phyloP scores from a whole-genome alignment of 2,888 invertebrate species.

The Gandaritis pyraliata region DNA sequence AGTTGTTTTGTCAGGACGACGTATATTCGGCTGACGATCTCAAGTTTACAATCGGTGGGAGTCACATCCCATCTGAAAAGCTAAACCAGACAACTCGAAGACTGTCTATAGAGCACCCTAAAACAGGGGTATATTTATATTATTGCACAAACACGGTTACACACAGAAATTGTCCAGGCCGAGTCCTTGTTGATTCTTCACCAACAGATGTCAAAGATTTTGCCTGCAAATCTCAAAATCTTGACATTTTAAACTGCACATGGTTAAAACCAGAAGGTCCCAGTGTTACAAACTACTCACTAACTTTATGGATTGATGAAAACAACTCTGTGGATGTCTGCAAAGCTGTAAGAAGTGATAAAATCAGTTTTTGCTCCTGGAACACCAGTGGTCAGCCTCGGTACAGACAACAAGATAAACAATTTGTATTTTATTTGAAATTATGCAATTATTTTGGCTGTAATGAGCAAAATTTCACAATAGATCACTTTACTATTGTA shows the following conservation, averaged over 20 bases:
- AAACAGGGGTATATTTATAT: constrained; percentile 79
- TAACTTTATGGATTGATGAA: constrained; percentile 61
- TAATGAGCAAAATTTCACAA: constrained; percentile 73
- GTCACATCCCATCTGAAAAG: constrained; percentile 65
- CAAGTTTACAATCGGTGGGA: constrained; percentile 64
- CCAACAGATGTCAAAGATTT: constrained; percentile 88
- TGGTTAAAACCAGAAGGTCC: constrained; percentile 86
- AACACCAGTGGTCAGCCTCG: constrained; percentile 60
- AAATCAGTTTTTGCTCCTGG: constrained; percentile 62
- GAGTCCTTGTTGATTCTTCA: constrained; percentile 76
- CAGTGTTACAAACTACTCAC: constrained; percentile 57
- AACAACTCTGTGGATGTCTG: constrained; percentile 53
- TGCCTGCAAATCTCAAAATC: constrained; percentile 89
- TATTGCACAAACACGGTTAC: constrained; percentile 77
- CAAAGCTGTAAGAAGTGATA: constrained; percentile 44
- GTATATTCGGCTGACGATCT: constrained; percentile 71
- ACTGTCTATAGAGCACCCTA: constrained; percentile 81
- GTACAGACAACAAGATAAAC: constrained; percentile 75
- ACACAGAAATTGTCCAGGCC: constrained; percentile 58
- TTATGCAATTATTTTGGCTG: constrained; percentile 86
- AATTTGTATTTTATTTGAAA: constrained; percentile 85
- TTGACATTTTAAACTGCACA: constrained; percentile 89
- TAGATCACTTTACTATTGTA: constrained; percentile 84
- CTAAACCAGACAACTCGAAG: constrained; percentile 87
- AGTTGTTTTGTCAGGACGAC: constrained; percentile 86